Evolutionary conservation across 2,888 invertebrate species (phyloP).

Genomic region (Patella caerulea): DNA sequence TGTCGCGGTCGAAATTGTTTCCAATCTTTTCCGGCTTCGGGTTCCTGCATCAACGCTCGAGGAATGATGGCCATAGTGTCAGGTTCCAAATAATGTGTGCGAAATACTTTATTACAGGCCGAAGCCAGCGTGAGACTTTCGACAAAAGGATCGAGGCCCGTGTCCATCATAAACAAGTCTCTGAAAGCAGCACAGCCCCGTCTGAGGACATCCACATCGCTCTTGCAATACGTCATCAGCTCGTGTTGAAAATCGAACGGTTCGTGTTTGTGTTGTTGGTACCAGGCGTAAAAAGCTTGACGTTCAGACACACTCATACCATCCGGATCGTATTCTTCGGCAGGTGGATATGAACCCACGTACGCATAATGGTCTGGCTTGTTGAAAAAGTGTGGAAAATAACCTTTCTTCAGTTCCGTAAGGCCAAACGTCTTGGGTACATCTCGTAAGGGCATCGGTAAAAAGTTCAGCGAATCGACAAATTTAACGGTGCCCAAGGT

Average conservation of each 20-base stretch:
- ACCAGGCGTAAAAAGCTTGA: no score
- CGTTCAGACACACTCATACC: no score
- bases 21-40: no score
- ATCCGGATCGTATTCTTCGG: no score
- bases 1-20: background rate
- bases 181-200: no score
- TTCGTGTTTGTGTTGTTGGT: no score
- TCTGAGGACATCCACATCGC: no score
- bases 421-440: background rate
- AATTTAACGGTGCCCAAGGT: background rate
- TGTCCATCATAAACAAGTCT: background rate
- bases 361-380: background rate
- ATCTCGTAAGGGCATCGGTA: background rate
- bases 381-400: slow-evolving; percentile 4
- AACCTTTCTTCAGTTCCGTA: slow-evolving; percentile 6
- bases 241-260: no score
- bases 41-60: no score
- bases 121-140: background rate
- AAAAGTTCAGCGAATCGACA: background rate
- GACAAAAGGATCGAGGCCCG: background rate
- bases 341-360: background rate
- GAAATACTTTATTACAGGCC: background rate
- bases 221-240: no score
- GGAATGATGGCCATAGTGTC: no score
- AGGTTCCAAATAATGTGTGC: background rate